Evolutionary conservation across 2,888 invertebrate genomes (phyloP).

Genomic region (Tenthredo scrophulariae): DNA sequence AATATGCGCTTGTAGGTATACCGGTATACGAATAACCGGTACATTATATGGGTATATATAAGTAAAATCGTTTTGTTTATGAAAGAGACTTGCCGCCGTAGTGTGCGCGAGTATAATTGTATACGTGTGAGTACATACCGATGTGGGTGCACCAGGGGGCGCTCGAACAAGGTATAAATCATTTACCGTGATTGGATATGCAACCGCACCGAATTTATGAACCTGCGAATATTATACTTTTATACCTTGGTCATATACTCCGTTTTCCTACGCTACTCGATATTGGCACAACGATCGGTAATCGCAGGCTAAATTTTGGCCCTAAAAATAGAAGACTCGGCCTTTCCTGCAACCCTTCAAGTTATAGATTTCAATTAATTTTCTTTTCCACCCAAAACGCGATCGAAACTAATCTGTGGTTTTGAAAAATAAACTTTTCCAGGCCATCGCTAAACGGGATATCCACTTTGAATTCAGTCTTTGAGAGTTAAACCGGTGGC

Average conservation of each 20-base stretch:
- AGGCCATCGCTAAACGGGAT: not conserved
- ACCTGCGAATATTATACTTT: slow-evolving; percentile 49
- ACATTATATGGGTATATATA: not conserved
- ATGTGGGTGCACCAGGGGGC: not conserved
- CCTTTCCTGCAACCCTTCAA: not conserved
- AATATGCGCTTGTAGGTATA: not conserved
- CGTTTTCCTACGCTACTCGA: not conserved
- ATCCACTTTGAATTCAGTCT: not conserved
- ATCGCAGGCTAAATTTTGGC: not conserved
- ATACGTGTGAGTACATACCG: slow-evolving; percentile 1
- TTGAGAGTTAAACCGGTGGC: not conserved
- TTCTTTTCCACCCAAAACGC: not conserved
- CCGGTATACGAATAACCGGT: not conserved
- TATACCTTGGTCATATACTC: not conserved
- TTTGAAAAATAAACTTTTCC: not conserved
- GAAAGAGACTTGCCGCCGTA: slow-evolving; percentile 36
- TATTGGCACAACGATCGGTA: not conserved
- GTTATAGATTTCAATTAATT: not conserved
- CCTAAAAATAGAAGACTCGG: not conserved
- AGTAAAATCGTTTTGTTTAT: slow-evolving; percentile 38
- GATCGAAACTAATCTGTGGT: not conserved
- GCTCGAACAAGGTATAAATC: slow-evolving; percentile 51
- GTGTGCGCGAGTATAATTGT: slow-evolving; percentile 26
- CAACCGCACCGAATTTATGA: slow-evolving; percentile 55
- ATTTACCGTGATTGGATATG: slow-evolving; percentile 55